phyloP scores from a whole-genome alignment of 2,797 vertebrate species.

The Kryptopterus vitreolus region DNA sequence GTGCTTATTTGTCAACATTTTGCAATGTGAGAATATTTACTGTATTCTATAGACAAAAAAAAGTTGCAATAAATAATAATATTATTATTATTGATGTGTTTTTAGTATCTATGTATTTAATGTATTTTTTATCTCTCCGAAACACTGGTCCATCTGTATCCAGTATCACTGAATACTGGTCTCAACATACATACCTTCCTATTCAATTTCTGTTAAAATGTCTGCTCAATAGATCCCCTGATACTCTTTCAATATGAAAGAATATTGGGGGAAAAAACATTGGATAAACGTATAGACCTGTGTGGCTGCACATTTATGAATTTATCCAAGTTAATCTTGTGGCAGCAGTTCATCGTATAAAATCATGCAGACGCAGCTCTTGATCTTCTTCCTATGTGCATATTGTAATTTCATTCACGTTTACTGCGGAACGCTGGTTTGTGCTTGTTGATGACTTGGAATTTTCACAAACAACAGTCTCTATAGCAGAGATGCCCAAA shows the following conservation, averaged over 20 bases:
- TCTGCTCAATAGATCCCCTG: not conserved
- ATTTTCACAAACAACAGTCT: not conserved
- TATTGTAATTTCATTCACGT: not conserved
- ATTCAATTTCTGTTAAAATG: not conserved
- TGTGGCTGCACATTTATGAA: not conserved
- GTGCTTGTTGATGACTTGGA: not conserved
- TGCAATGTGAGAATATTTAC: not conserved
- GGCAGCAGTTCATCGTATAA: not conserved
- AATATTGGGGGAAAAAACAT: not conserved
- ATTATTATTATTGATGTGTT: not conserved
- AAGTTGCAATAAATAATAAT: not conserved
- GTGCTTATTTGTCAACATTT: no score
- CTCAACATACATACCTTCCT: not conserved
- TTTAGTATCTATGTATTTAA: no score
- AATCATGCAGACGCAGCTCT: not conserved
- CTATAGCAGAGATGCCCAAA: not conserved
- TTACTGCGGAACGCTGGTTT: not conserved
- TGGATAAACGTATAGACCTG: not conserved
- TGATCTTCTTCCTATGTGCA: not conserved
- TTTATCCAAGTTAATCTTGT: not conserved
- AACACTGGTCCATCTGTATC: not conserved
- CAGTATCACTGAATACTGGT: not conserved
- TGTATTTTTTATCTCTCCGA: no score
- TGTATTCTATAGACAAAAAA: not conserved
- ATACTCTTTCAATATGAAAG: not conserved